Evolutionary conservation across 2,797 vertebrate genomes (phyloP), one percentile per base, ranked within the genome.

Genomic region (Sorex maritimensis): DNA sequence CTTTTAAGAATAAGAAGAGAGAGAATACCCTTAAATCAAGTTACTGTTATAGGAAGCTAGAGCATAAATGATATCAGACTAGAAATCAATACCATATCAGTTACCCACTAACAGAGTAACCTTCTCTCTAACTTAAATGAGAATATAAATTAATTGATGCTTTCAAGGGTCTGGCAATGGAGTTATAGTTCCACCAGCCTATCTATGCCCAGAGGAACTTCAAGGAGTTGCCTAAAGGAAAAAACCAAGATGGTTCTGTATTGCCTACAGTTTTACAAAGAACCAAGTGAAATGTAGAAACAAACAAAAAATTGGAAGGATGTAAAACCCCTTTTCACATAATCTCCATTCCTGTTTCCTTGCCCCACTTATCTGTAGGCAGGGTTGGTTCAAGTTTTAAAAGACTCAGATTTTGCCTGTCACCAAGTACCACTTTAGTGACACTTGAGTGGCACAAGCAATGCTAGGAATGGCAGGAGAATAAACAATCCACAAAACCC

Each of bases 351-450:
- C 55, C 82, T 94, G 72, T 91, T 94, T 67, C 78, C 11, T 87
- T 68, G 41, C 65, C 52, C 52, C 58, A 63, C 38, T 44, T 46
- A 65, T 84, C 81, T 80, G 49, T 28, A 96, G 0, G 69, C 74
- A 97, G 89, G 81, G 58, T 82, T 79, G 93, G 90, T 95, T 97
- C 97, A 96, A 97, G 96, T 97, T 94, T 97, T 96, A 96, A 95
- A 92, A 90, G 84, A 96, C 95, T 97, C 94, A 97, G 95, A 97
- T 85, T 96, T 95, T 95, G 80, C 79, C 94, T 96, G 96, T 97
- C 94, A 90, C 85, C 91, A 97, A 91, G 95, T 93, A 96, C 86
- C 88, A 96, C 92, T 95, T 96, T 65, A 92, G 94, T 95, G 81
- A 93, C 95, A 96, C 95, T 97, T 26, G 0, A 96, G 95, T 95